A percentile compares a stretch with the other conserved stretches of the same genome.
Conservation (phyloP, 2,888 invertebrate species). For the Ditula angustiorana region DNA sequence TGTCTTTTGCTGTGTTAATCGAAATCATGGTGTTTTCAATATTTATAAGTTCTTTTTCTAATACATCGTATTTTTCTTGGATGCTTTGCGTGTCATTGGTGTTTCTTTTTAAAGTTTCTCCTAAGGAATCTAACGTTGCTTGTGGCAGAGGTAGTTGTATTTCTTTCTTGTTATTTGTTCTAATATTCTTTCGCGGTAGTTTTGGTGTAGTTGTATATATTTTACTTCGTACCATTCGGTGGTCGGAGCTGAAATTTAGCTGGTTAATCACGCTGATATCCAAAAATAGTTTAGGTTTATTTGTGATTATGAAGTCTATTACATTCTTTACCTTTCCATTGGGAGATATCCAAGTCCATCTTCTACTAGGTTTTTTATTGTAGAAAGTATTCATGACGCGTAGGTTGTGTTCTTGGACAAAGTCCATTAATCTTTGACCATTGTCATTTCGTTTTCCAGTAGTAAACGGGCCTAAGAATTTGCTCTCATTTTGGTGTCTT, state of each 20-base stretch:
- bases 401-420: too few species aligned
- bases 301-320: neutral
- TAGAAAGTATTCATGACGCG: neutral
- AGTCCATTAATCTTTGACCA: too few species aligned
- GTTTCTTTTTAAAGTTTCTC: neutral
- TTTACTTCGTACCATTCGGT: neutral
- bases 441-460: too few species aligned
- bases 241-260: neutral
- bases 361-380: neutral
- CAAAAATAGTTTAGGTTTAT: neutral
- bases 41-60: neutral
- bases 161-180: neutral
- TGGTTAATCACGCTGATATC: neutral
- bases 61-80: neutral
- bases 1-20: neutral
- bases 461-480: too few species aligned
- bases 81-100: neutral
- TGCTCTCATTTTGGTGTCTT: too few species aligned
- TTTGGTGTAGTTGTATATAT: neutral
- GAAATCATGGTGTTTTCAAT: neutral
- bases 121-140: neutral
- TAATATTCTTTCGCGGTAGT: neutral
- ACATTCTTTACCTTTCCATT: neutral
- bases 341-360: neutral
- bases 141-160: neutral